A percentile compares a stretch with the other conserved stretches of the same genome.
These are phyloP conservation scores for Pelodytes ibericus DNA, from an alignment of 2,797 vertebrate species.

Conservation along the genomic window DNA sequence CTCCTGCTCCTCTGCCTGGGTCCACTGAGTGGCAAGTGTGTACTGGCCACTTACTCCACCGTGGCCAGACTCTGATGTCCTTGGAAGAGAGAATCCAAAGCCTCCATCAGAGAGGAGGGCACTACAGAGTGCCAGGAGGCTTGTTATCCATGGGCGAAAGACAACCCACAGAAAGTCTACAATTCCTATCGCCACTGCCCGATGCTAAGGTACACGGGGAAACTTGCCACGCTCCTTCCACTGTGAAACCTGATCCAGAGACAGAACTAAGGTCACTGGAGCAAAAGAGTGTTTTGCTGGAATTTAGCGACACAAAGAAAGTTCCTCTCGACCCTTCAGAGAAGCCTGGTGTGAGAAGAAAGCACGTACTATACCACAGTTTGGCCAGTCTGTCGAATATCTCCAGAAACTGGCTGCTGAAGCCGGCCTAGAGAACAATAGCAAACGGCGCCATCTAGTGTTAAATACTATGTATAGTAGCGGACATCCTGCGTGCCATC, in stretches of 20 bases:
- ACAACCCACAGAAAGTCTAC: neutral
- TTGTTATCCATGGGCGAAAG: constrained; percentile 6
- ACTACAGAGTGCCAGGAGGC: neutral
- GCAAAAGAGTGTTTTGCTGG: neutral
- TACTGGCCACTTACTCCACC: constrained; percentile 18
- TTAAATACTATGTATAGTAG: neutral
- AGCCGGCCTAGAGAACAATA: constrained; percentile 38
- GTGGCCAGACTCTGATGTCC: rapidly evolving
- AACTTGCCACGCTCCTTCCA: neutral
- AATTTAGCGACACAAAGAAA: neutral
- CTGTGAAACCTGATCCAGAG: constrained; percentile 17
- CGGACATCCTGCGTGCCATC: too few species aligned
- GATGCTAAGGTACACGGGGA: neutral
- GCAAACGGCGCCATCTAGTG: neutral
- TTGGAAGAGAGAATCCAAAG: constrained; percentile 20
- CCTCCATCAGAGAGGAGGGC: rapidly evolving
- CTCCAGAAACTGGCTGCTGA: constrained; percentile 39
- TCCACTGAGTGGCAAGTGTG: constrained; percentile 27
- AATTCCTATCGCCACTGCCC: neutral
- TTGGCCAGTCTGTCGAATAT: neutral
- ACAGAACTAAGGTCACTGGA: neutral
- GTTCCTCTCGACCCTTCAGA: neutral
- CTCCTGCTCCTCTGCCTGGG: neutral
- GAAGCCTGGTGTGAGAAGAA: neutral
- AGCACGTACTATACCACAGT: neutral